phyloP scores from a whole-genome alignment of 2,888 invertebrate genomes.

The Pseudococcus longispinus region DNA sequence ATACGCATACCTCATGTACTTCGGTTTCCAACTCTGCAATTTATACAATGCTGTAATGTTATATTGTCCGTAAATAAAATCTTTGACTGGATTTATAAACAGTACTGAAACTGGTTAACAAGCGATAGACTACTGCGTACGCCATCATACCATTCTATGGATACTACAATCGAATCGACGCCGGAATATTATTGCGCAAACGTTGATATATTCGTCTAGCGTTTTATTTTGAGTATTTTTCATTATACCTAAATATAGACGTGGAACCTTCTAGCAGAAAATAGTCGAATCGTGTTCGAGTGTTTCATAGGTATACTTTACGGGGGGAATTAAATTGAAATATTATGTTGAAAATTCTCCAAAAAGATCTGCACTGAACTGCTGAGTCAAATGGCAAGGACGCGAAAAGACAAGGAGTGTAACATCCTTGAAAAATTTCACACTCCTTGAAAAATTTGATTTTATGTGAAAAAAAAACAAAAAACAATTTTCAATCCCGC shows the following conservation, averaged over 20 bases:
- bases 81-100: constrained; percentile 52
- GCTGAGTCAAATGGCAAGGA: too few relatives aligned
- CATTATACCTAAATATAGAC: neutral
- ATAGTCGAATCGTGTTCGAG: too few relatives aligned
- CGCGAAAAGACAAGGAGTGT: too few relatives aligned
- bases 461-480: too few relatives aligned
- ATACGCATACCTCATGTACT: constrained; percentile 52
- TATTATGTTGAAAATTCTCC: too few relatives aligned
- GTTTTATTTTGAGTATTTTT: neutral
- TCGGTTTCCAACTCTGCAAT: neutral
- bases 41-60: constrained; percentile 47
- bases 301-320: too few relatives aligned
- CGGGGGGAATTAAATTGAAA: too few relatives aligned
- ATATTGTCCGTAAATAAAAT: constrained; percentile 51
- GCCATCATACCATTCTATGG: neutral
- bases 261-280: too few relatives aligned
- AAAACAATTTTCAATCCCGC: too few relatives aligned
- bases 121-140: constrained; percentile 42
- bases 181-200: constrained; percentile 11
- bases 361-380: too few relatives aligned
- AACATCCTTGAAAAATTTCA: too few relatives aligned
- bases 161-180: neutral
- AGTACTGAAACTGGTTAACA: constrained; percentile 50
- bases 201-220: neutral
- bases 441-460: too few relatives aligned